Base-by-base conservation (phyloP, 1,140 invertebrate genomes). In the Magallana angulata region DNA sequence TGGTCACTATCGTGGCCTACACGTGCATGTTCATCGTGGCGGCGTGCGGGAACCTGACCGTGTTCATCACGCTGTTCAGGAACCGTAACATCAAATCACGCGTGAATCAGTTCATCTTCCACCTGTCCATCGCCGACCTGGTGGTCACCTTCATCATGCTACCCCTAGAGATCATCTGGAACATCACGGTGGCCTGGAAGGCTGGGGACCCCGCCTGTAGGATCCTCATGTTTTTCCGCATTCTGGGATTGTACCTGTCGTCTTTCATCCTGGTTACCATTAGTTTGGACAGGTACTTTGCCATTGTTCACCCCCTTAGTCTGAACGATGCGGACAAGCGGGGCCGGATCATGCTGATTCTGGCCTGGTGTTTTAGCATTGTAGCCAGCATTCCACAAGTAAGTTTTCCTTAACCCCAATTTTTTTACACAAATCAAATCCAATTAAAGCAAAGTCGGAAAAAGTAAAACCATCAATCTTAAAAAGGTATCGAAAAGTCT, bases 11-110 rank as follows among this genome's bases (percentile, higher is more conserved):
- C 0, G 62, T 82, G 2, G 95, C 96, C 57, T 97, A 97, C 91
- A 97, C 97, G 93, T 96, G 97, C 83, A 95, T 98, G 85, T 97
- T 98, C 96, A 96, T 98, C 90, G 95, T 98, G 90, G 98, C 98
- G 3, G 97, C 97, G 5, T 96, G 97, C 80, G 98, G 97, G 60
- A 98, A 99, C 94, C 93, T 97, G 0, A 96, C 96, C 0, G 97
- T 98, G 11, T 97, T 98, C 90, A 95, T 97, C 1, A 97, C 97
- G 2, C 94, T 98, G 1, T 96, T 97, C 80, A 94, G 96, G 30
- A 97, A 96, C n/a, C 95, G 97, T 12, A 95, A 97, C 86, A 92
- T 97, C 57, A 97, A 97, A 91, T 97, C 97, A 0, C 94, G 97
- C n/a, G 97, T 97, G 59, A 97, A 97, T 80, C 92, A 97, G 36